Conservation (phyloP, 2,797 vertebrate species). For the Bufotes viridis region DNA sequence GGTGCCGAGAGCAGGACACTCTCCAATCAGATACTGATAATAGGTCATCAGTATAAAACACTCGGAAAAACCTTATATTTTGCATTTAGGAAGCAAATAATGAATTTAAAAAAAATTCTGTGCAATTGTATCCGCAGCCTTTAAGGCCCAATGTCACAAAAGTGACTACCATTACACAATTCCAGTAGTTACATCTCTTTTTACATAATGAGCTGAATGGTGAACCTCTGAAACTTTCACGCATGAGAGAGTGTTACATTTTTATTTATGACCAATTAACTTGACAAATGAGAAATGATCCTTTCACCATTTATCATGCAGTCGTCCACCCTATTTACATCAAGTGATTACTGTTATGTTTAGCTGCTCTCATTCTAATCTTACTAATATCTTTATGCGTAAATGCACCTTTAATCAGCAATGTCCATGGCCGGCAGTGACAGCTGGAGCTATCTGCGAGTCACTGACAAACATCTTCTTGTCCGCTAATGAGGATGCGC, state of each 20-base stretch:
- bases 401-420: background rate
- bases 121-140: no score
- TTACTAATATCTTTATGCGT: background rate
- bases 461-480: constrained; percentile 35
- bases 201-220: background rate
- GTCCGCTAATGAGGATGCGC: constrained; percentile 43
- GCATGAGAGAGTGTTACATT: background rate
- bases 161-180: background rate
- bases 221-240: background rate
- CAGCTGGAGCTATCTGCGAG: background rate
- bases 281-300: background rate
- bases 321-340: background rate
- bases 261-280: background rate
- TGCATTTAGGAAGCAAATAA: no score
- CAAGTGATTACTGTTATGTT: background rate
- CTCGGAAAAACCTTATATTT: no score
- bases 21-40: no score
- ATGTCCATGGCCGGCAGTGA: background rate
- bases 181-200: background rate
- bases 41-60: no score
- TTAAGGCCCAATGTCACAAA: background rate
- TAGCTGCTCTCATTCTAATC: background rate
- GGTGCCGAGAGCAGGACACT: no score
- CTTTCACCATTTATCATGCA: background rate
- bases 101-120: background rate